Percentiles rank a stretch among this genome's conserved stretches.
Conservation (phyloP, 2,797 vertebrate genomes). For the Erpetoichthys calabaricus region DNA sequence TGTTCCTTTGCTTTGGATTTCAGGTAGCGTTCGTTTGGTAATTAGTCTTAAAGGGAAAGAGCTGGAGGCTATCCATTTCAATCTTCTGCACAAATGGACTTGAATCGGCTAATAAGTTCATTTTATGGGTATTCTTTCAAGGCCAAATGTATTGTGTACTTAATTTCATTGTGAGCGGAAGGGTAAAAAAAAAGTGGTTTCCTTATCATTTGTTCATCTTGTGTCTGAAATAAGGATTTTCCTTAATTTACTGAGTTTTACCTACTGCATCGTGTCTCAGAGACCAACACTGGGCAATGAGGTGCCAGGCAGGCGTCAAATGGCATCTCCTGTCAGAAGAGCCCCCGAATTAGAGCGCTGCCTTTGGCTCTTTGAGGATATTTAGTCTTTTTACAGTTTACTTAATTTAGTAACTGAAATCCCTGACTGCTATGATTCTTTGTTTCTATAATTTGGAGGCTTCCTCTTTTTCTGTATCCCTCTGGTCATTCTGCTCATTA, state of each 20-base stretch:
- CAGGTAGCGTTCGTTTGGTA: constrained; percentile 39
- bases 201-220: too few relatives aligned
- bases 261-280: background rate
- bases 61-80: constrained; percentile 32
- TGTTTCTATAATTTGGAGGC: too few relatives aligned
- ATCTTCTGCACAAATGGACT: constrained; percentile 28
- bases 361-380: too few relatives aligned
- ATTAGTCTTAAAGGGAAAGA: constrained; percentile 38
- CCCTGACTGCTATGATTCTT: too few relatives aligned
- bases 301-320: too few relatives aligned
- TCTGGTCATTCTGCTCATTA: too few relatives aligned
- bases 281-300: too few relatives aligned
- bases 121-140: constrained; percentile 24
- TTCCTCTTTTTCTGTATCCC: too few relatives aligned
- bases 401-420: too few relatives aligned
- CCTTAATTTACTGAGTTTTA: background rate
- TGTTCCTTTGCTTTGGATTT: constrained; percentile 38
- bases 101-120: constrained; percentile 43
- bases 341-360: too few relatives aligned
- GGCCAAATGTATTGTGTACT: constrained; percentile 14
- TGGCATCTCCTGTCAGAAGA: too few relatives aligned
- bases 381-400: too few relatives aligned
- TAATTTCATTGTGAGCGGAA: background rate
- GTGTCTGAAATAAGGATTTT: background rate
- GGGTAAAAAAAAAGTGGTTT: background rate